Evolutionary conservation across 2,888 invertebrate genomes (phyloP).

Genomic region (Cinara cedri): DNA sequence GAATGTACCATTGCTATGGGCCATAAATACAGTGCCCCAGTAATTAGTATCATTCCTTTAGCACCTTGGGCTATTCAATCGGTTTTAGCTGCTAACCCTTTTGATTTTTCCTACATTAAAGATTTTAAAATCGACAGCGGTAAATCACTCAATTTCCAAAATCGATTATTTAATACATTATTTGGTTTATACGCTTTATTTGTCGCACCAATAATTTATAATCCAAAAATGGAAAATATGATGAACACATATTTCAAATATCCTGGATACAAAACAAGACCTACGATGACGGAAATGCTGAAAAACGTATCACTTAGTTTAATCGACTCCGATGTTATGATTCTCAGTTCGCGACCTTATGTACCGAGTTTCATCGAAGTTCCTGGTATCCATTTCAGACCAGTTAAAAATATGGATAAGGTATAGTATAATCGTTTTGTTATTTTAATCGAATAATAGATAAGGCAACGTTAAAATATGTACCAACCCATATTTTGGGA

Average conservation of each 20-base stretch:
- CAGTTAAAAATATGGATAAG: constrained; percentile 57
- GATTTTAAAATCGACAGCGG: constrained; percentile 21
- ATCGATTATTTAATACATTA: not conserved
- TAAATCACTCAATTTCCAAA: not conserved
- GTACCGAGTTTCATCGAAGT: constrained; percentile 61
- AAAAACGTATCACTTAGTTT: constrained; percentile 59
- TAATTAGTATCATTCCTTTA: constrained; percentile 58
- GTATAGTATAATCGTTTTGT: not conserved
- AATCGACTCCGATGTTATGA: constrained; percentile 61
- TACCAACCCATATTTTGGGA: too few species aligned
- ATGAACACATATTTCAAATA: constrained; percentile 48
- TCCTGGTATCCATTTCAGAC: constrained; percentile 61
- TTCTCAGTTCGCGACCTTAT: constrained; percentile 60
- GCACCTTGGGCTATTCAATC: not conserved
- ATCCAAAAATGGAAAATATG: not conserved
- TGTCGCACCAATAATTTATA: constrained; percentile 16
- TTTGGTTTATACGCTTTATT: constrained; percentile 6
- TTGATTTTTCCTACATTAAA: constrained; percentile 34
- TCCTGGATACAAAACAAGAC: constrained; percentile 54
- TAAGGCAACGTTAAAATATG: too few species aligned
- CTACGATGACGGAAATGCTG: constrained; percentile 58
- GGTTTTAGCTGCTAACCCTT: constrained; percentile 26
- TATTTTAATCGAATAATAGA: too few species aligned
- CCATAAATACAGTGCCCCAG: constrained; percentile 61
- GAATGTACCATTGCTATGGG: constrained; percentile 61